Conservation (phyloP, 2,113 vertebrate genomes). For the Sclerurus mexicanus region DNA sequence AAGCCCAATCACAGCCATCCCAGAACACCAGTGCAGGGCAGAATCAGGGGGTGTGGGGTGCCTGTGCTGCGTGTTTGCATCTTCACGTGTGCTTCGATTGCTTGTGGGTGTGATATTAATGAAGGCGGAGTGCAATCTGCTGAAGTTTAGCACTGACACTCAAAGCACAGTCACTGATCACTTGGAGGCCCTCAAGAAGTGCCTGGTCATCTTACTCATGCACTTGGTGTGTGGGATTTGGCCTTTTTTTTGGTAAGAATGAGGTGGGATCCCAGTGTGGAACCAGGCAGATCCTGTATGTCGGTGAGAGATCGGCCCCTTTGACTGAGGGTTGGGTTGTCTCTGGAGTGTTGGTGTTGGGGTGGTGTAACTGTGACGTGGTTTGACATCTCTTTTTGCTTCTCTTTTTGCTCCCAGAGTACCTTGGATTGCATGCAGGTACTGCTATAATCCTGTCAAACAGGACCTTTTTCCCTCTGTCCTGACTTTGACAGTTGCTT, state of each 20-base stretch:
- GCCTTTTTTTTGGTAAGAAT: background rate
- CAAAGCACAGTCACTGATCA: background rate
- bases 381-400: slow-evolving; percentile 61
- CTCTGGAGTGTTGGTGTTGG: background rate
- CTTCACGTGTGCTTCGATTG: background rate
- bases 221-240: background rate
- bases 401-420: slow-evolving; percentile 80
- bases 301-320: background rate
- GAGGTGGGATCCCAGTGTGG: background rate
- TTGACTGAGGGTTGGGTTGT: background rate
- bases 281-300: background rate
- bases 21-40: background rate
- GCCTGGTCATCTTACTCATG: background rate
- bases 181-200: background rate
- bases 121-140: background rate
- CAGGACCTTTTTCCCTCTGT: background rate
- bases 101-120: background rate
- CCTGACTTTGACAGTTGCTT: background rate
- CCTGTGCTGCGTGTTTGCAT: background rate
- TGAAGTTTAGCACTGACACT: background rate
- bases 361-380: slow-evolving; percentile 53
- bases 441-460: slow-evolving; percentile 55
- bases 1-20: background rate
- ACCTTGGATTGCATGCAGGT: slow-evolving; percentile 99
- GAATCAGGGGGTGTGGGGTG: background rate